Percentiles rank a stretch among this genome's conserved stretches.
phyloP scores from a whole-genome alignment of 2,888 invertebrate species.

The Tenthredo distinguenda region DNA sequence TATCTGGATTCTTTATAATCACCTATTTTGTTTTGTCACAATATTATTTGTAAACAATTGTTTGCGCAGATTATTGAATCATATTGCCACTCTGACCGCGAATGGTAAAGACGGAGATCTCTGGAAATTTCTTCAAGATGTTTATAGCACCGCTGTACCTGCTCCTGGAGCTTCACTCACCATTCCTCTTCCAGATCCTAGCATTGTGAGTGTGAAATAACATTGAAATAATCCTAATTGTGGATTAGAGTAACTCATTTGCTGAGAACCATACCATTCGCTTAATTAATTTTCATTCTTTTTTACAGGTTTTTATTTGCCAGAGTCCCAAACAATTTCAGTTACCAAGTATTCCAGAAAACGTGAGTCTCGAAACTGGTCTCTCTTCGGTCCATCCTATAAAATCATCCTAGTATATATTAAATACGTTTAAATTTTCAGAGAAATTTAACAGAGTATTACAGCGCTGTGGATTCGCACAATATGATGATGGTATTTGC shows the following conservation, averaged over 20 bases:
- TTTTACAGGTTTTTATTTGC: conserved; percentile 88
- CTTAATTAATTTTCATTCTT: conserved; percentile 35
- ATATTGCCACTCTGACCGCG: conserved; percentile 88
- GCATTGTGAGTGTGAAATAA: conserved; percentile 79
- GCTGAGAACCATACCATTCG: not conserved
- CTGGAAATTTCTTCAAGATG: conserved; percentile 83
- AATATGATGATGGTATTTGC: conserved; percentile 98
- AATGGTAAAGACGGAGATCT: conserved; percentile 81
- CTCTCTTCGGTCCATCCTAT: not conserved
- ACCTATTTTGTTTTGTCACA: not conserved
- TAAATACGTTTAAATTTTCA: conserved; percentile 76
- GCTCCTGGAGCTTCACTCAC: conserved; percentile 84
- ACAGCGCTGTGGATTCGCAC: conserved; percentile 95
- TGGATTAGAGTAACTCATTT: not conserved
- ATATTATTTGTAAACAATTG: not conserved
- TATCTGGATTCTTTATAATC: not conserved
- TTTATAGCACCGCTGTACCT: conserved; percentile 85
- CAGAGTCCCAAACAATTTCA: conserved; percentile 89
- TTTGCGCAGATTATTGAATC: conserved; percentile 86
- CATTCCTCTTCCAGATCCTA: conserved; percentile 80
- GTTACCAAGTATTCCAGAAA: conserved; percentile 96
- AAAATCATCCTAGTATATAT: not conserved
- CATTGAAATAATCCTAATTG: not conserved
- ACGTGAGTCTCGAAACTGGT: conserved; percentile 84
- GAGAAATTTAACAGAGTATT: conserved; percentile 98